Evolutionary conservation across 2,797 vertebrate genomes (phyloP).

Genomic region (Onychomys torridus): DNA sequence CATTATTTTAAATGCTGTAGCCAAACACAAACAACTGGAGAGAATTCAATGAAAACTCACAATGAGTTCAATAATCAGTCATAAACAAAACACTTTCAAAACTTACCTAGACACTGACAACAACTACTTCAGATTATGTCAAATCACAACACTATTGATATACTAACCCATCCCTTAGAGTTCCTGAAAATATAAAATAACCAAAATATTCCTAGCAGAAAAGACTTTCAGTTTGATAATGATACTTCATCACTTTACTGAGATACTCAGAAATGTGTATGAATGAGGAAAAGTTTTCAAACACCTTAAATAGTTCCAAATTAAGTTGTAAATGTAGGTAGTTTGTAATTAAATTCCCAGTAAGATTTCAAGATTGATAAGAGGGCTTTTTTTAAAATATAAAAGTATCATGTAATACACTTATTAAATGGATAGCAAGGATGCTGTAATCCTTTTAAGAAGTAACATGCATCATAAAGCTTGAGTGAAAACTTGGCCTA

Average conservation of each 20-base stretch:
- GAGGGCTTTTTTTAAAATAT: constrained; percentile 11
- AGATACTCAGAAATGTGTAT: constrained; percentile 10
- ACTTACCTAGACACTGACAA: not conserved
- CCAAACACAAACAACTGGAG: constrained; percentile 12
- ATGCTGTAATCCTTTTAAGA: constrained; percentile 7
- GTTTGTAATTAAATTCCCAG: constrained; percentile 50
- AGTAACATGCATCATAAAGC: constrained; percentile 36
- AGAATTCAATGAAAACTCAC: constrained; percentile 23
- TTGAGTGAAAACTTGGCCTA: not conserved
- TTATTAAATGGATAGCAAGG: constrained; percentile 40
- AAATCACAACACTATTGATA: constrained; percentile 44
- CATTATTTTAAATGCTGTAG: constrained; percentile 25
- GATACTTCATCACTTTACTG: not conserved
- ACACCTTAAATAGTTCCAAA: constrained; percentile 21
- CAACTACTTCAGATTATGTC: constrained; percentile 53
- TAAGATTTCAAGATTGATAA: constrained; percentile 30
- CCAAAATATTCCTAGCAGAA: not conserved
- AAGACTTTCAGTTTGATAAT: not conserved
- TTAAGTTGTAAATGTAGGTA: constrained; percentile 10
- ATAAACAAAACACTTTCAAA: constrained; percentile 6
- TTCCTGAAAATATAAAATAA: constrained; percentile 48
- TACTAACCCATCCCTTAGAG: not conserved
- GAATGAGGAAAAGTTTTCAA: not conserved
- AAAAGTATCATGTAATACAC: not conserved
- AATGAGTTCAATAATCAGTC: constrained; percentile 44